Percentiles rank a stretch among this genome's conserved stretches.
These are phyloP conservation scores for Eupsittula cactorum DNA, from an alignment of 2,113 vertebrate species.

Conservation along the genomic window DNA sequence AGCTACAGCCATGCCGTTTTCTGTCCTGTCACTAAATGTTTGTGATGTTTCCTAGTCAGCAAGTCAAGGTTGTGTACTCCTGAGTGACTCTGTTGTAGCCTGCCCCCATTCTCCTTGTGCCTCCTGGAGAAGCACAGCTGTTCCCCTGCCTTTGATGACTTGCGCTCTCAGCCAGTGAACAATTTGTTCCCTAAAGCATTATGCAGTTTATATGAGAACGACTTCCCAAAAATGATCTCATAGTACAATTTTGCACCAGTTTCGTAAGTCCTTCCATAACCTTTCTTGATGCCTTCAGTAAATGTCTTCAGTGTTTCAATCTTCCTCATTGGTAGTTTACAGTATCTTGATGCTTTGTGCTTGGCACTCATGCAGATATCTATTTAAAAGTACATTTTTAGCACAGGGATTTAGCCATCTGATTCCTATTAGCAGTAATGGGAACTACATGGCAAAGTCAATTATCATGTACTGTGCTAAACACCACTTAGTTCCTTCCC, in stretches of 20 bases:
- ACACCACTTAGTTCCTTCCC: neutral
- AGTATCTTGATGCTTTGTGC: neutral
- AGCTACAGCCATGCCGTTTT: neutral
- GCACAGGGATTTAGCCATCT: conserved; percentile 39
- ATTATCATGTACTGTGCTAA: conserved; percentile 31
- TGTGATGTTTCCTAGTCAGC: neutral
- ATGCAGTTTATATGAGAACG: neutral
- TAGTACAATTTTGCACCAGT: neutral
- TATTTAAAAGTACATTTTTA: conserved; percentile 53
- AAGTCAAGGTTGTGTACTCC: neutral
- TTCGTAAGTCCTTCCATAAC: neutral
- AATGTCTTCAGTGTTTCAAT: neutral
- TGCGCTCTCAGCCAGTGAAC: neutral
- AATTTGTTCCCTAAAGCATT: neutral
- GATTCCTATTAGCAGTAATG: conserved; percentile 64
- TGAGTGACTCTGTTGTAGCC: neutral
- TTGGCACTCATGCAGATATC: neutral
- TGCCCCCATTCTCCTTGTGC: neutral
- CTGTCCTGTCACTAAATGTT: neutral
- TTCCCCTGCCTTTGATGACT: neutral
- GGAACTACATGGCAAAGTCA: conserved; percentile 33
- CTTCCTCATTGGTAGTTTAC: neutral
- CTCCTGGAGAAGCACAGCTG: neutral
- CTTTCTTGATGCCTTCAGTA: neutral
- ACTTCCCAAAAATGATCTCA: neutral